Percentiles rank a stretch among this genome's conserved stretches.
Conservation (phyloP, 2,797 vertebrate genomes). For the Arrhamphus sclerolepis region DNA sequence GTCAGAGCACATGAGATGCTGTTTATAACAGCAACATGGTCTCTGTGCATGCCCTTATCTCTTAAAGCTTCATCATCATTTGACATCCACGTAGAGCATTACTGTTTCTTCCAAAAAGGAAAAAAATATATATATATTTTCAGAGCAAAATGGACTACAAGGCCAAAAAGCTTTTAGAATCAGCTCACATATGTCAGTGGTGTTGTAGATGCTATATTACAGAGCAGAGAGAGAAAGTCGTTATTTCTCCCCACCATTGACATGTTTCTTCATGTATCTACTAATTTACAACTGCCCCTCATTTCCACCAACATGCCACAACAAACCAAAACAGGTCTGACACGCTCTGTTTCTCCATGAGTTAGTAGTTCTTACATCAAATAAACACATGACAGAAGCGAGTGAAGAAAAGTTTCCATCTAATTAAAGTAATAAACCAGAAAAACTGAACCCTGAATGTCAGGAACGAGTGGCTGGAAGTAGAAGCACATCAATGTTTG, state of each 20-base stretch:
- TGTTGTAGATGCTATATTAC: not conserved
- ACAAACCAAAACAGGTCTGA: conserved; percentile 44
- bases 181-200: not conserved
- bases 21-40: conserved; percentile 57
- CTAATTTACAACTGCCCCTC: not conserved
- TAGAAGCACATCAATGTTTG: not conserved
- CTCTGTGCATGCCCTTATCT: conserved; percentile 20
- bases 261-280: not conserved
- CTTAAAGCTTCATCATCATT: conserved; percentile 24
- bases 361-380: not conserved
- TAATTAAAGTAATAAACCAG: not conserved
- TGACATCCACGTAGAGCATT: not conserved
- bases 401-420: not conserved
- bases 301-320: accelerated
- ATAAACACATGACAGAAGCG: not conserved
- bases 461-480: not conserved
- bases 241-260: not conserved
- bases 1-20: conserved; percentile 13
- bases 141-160: not conserved
- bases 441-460: not conserved
- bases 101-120: too few relatives aligned
- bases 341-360: conserved; percentile 14
- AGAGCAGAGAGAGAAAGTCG: not conserved
- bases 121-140: not conserved
- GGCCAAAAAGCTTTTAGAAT: not conserved